phyloP scores from a whole-genome alignment of 1,140 invertebrate species.

The Charaxes varanes region DNA sequence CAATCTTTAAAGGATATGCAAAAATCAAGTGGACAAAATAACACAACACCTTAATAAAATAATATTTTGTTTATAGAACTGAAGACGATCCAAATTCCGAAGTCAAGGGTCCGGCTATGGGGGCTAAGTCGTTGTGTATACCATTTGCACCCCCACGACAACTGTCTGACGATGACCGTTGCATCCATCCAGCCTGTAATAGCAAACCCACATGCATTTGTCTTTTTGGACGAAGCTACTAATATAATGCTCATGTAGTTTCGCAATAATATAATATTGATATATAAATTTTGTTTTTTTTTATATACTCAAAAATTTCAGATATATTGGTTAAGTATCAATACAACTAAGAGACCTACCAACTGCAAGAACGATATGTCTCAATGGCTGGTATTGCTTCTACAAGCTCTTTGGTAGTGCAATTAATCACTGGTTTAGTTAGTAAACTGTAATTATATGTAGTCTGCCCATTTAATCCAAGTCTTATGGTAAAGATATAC shows the following conservation, averaged over 20 bases:
- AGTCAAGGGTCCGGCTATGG: constrained; percentile 89
- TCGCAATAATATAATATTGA: constrained; percentile 11
- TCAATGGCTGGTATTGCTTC: no score
- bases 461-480: no score
- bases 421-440: no score
- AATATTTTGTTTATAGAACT: constrained; percentile 31
- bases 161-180: constrained; percentile 79
- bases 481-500: no score
- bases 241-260: constrained; percentile 30
- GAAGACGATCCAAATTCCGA: constrained; percentile 57
- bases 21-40: no score
- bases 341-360: no score
- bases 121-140: constrained; percentile 98
- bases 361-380: no score
- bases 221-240: constrained; percentile 98
- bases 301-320: background rate
- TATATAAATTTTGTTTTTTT: background rate
- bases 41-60: no score
- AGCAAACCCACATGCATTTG: constrained; percentile 90
- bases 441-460: no score
- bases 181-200: constrained; percentile 91
- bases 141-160: constrained; percentile 90
- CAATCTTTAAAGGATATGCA: no score
- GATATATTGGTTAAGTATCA: no score
- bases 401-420: no score